Conservation (phyloP, 1,140 invertebrate species). For the Pseudachorutes palmiensis region DNA sequence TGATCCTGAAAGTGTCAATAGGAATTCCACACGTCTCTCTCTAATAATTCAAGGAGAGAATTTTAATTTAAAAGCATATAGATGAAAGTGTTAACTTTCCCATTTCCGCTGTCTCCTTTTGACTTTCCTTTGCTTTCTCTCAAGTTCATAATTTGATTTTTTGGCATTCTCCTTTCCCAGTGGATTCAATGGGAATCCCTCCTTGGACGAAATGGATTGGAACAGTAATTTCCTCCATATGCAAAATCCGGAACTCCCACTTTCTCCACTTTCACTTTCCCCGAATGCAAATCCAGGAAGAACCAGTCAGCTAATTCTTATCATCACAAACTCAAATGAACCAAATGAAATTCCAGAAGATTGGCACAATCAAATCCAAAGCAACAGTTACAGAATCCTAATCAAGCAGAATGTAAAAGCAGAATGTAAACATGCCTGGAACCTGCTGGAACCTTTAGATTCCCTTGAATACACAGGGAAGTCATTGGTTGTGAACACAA, state of each 20-base stretch:
- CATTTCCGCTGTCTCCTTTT: neutral
- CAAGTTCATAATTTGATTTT: neutral
- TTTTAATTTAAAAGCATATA: slow-evolving; percentile 5
- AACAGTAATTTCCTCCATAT: slow-evolving; percentile 5
- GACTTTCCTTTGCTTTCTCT: no score
- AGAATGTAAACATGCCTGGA: no score
- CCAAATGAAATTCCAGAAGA: neutral
- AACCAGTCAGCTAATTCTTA: neutral
- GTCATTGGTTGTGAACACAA: no score
- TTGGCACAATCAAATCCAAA: neutral
- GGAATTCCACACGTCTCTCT: neutral
- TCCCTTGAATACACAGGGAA: no score
- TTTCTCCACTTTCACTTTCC: neutral
- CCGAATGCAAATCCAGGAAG: neutral
- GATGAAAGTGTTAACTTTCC: slow-evolving; percentile 3
- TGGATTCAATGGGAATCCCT: neutral
- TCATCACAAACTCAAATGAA: neutral
- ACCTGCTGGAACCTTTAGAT: no score
- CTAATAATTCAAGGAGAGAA: neutral
- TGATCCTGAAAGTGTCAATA: neutral
- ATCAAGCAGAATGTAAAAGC: neutral
- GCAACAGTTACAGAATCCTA: neutral
- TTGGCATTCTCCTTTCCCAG: neutral
- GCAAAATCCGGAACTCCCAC: neutral
- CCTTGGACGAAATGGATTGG: neutral